A percentile compares a stretch with the other conserved stretches of the same genome.
Evolutionary conservation across 2,797 vertebrate genomes (phyloP).

Genomic region (Chloroceryle inda): DNA sequence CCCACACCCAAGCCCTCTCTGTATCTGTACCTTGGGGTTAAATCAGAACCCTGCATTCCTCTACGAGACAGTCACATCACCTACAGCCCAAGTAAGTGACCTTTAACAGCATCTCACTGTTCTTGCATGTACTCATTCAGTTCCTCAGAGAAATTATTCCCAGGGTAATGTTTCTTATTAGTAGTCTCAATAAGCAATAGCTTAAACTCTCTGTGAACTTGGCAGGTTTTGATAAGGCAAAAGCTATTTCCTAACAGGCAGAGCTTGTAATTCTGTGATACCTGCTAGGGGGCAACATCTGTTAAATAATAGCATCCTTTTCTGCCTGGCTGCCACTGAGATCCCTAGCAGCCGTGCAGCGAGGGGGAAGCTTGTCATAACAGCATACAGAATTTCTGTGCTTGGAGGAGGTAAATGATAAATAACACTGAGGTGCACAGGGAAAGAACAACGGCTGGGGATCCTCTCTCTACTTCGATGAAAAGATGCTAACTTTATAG

Average conservation of each 20-base stretch:
- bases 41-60: neutral
- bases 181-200: neutral
- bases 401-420: neutral
- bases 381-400: neutral
- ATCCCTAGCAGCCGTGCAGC: neutral
- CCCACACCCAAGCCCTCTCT: neutral
- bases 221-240: neutral
- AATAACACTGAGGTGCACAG: neutral
- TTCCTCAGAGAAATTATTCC: neutral
- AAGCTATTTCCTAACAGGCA: neutral
- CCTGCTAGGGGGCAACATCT: constrained; percentile 76
- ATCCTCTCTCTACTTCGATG: neutral
- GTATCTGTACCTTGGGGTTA: neutral
- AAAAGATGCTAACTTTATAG: neutral
- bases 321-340: neutral
- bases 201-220: neutral
- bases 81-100: neutral
- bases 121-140: neutral
- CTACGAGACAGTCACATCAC: neutral
- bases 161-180: neutral
- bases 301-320: constrained; percentile 38
- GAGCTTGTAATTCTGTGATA: constrained; percentile 37
- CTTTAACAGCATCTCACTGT: neutral
- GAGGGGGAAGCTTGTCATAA: neutral
- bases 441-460: neutral